Evolutionary conservation across 1,140 invertebrate species (phyloP), one percentile per base, ranked within the genome.

Genomic region (Schlechtendalia chinensis): DNA sequence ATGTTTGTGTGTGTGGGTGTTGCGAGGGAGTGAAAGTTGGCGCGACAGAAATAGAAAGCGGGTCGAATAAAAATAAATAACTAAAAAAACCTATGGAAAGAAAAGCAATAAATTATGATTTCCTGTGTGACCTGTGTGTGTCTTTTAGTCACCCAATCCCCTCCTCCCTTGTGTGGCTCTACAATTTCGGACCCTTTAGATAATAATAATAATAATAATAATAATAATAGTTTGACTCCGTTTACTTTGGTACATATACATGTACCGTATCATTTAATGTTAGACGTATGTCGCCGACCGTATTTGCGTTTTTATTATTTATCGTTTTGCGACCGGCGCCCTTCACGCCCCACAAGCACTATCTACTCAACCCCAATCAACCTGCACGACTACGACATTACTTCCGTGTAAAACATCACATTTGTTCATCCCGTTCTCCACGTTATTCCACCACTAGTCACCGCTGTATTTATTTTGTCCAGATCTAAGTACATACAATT

Each of bases 61-160:
- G 17, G 53, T n/a, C 6, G 59, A 75, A 56, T 58, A 32, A 39
- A 75, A 32, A n/a, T n/a, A n/a, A n/a, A n/a, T n/a, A n/a, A n/a
- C n/a, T n/a, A n/a, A 74, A 53, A 27, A 53, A 71, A 71, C 67
- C 19, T 17, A 54, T 29, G 69, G 24, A 72, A 72, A 72, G 69
- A 61, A 79, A 79, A 59, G 39, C 56, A 50, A 79, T 79, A 79
- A 79, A 79, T 79, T 79, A 79, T 63, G 58, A 79, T 79, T 79
- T 79, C 58, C 58, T 24, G 22, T 63, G 56, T 29, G 19, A 58
- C 50, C 12, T 53, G 10, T 54, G 65, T 79, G 53, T 77, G 54
- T 59, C 54, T 63, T 77, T 77, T 77, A 59, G 22, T 50, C n/a
- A 6, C 1, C 58, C 56, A 24, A 11, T 45, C 2, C 54, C 53